Base-by-base conservation (phyloP, 2,888 invertebrate species). In the Alloscopus bannaensis region DNA sequence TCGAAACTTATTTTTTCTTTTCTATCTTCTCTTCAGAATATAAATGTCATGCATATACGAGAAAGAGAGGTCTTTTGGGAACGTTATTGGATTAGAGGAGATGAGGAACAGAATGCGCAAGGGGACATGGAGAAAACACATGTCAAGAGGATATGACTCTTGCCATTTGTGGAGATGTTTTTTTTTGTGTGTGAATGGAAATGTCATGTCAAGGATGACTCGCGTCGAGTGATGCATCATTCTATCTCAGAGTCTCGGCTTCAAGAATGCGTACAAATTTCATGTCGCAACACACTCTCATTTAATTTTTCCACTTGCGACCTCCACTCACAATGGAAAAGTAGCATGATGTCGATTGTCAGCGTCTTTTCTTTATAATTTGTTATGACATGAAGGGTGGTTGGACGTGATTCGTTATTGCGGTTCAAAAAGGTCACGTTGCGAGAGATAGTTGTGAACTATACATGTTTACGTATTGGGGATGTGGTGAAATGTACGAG, bases 161-260 rank as follows among this genome's bases (percentile, higher is more conserved):
- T 16, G 18, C 57, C 4, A 22, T 47, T 13, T 47, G n/a, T 47
- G n/a, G n/a, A 13, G 8, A 47, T 18, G 47, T 47, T 6, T 6
- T n/a, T n/a, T n/a, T n/a, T n/a, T n/a, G n/a, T n/a, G n/a, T 13
- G 8, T 60, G 47, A 64, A 64, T 64, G 64, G 45, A 64, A 64
- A 64, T 64, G 64, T 64, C 64, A 64, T 64, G 28, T 64, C 64
- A 45, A 64, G 64, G 64, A 45, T 42, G 62, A 62, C 40, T 59
- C 20, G n/a, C 47, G n/a, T 18, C 47, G 47, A n/a, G 36, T 45
- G 13, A 45, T 45, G 45, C n/a, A n/a, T 45, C 4, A 45, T 16
- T 45, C 18, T 13, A 36, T 8, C 6, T 8, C 6, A 36, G 13
- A 36, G 6, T 36, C 36, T 36, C 36, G 8, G 36, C 18, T 45